A percentile compares a stretch with the other conserved stretches of the same genome.
Evolutionary conservation across 1,140 invertebrate species (phyloP).

Genomic region (Dolichoris vasculosae): DNA sequence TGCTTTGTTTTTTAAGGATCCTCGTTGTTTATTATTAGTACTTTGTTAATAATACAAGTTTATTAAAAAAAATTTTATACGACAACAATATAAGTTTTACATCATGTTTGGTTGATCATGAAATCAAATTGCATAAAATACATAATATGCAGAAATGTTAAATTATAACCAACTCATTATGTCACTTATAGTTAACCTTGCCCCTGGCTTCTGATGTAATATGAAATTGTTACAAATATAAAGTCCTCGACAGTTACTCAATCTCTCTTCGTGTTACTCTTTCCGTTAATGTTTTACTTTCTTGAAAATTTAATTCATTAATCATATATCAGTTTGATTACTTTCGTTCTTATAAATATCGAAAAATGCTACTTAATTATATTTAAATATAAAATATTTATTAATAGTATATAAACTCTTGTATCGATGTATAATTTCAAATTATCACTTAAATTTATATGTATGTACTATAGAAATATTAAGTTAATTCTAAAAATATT

Average conservation of each 20-base stretch:
- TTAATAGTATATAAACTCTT: no score
- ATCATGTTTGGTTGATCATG: not conserved
- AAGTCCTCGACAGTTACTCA: not conserved
- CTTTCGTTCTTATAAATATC: no score
- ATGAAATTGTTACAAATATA: not conserved
- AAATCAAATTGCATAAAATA: conserved; percentile 39
- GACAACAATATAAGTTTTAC: not conserved
- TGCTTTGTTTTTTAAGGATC: not conserved
- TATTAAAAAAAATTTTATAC: not conserved
- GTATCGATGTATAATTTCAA: no score
- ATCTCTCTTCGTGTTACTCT: not conserved
- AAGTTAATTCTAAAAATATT: no score
- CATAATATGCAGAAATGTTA: conserved; percentile 51
- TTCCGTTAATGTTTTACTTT: not conserved
- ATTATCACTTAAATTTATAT: no score
- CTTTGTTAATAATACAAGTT: not conserved
- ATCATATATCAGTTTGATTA: no score
- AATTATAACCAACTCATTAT: conserved; percentile 51
- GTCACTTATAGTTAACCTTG: conserved; percentile 51
- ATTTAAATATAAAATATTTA: no score
- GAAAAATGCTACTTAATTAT: no score
- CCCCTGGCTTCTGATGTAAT: conserved; percentile 53
- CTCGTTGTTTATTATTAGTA: not conserved
- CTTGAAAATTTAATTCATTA: not conserved
- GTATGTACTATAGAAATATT: no score